Percentiles rank a stretch among this genome's conserved stretches.
phyloP scores from a whole-genome alignment of 2,113 vertebrate genomes.

The Chaetops frenatus region DNA sequence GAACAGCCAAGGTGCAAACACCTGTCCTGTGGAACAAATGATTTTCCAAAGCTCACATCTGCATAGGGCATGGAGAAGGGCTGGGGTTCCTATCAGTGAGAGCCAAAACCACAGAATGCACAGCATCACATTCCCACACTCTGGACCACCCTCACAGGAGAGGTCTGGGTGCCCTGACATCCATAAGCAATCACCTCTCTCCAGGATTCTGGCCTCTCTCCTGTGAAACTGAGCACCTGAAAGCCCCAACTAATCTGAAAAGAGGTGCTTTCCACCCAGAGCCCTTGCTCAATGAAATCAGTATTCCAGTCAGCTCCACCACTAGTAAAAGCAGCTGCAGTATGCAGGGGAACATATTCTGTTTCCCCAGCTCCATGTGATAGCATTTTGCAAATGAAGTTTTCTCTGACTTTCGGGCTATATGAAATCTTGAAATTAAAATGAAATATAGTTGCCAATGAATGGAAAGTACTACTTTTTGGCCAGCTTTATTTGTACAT shows the following conservation, averaged over 20 bases:
- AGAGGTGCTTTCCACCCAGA: background rate
- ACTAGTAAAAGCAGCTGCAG: slow-evolving; percentile 12
- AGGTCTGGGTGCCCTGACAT: background rate
- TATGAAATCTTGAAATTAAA: slow-evolving; percentile 21
- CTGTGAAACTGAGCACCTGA: background rate
- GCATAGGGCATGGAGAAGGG: background rate
- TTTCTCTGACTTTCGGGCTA: background rate
- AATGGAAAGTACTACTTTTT: background rate
- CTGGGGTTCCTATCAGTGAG: background rate
- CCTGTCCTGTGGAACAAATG: background rate
- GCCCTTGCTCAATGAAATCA: background rate
- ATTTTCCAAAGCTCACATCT: background rate
- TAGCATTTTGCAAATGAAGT: background rate
- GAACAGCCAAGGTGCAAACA: background rate
- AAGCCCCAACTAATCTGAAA: background rate
- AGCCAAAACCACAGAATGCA: background rate
- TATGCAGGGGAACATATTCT: background rate
- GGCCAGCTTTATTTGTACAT: background rate
- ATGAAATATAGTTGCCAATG: background rate
- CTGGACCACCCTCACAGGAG: background rate
- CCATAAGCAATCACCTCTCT: background rate
- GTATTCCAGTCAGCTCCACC: slow-evolving; percentile 15
- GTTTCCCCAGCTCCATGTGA: background rate
- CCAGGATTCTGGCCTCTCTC: background rate
- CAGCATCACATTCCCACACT: background rate